A percentile compares a stretch with the other conserved stretches of the same genome.
Conservation (phyloP, 2,888 invertebrate genomes). For the Temnothorax ravouxi region DNA sequence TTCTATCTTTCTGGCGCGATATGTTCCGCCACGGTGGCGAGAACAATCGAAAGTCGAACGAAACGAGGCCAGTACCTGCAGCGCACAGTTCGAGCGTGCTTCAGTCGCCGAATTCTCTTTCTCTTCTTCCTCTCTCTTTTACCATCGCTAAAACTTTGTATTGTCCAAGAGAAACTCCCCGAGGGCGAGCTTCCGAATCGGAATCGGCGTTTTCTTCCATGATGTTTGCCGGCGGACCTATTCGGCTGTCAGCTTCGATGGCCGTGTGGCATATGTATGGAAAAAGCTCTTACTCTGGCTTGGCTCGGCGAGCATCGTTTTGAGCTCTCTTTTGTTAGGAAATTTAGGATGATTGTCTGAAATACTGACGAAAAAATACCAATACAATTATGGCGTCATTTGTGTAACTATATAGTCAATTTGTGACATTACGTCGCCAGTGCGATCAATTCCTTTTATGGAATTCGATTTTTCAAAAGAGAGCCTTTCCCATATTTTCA, state of each 20-base stretch:
- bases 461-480: constrained; percentile 21
- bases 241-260: constrained; percentile 53
- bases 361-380: neutral
- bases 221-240: constrained; percentile 54
- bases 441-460: neutral
- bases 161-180: constrained; percentile 66
- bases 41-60: constrained; percentile 71
- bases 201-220: constrained; percentile 62
- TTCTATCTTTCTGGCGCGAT: constrained; percentile 55
- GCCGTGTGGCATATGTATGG: neutral
- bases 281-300: constrained; percentile 38
- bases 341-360: constrained; percentile 38
- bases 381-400: neutral
- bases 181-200: constrained; percentile 64
- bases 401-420: neutral
- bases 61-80: constrained; percentile 68
- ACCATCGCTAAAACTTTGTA: constrained; percentile 66
- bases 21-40: constrained; percentile 62
- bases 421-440: neutral
- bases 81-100: constrained; percentile 52
- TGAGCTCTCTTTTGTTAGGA: constrained; percentile 9
- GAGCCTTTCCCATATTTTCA: constrained; percentile 12
- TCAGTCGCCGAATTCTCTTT: constrained; percentile 66
- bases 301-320: constrained; percentile 32
- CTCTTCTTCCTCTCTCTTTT: constrained; percentile 1